phyloP scores from a whole-genome alignment of 1,140 invertebrate species.

The Drosophila biarmipes region DNA sequence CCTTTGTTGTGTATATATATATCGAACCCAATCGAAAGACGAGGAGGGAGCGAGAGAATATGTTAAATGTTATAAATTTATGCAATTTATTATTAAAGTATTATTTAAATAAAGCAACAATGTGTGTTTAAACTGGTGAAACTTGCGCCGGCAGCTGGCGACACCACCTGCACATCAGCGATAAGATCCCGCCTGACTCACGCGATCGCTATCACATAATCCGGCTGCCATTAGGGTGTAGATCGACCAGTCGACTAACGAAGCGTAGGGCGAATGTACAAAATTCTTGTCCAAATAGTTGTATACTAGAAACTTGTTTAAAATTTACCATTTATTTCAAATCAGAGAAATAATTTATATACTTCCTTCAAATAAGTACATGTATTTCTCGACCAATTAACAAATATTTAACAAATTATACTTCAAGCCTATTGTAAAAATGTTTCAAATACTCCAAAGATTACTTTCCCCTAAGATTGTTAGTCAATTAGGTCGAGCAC shows the following conservation, averaged over 20 bases:
- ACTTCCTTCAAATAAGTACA: background rate
- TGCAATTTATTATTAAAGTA: conserved; percentile 84
- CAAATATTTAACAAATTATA: conserved; percentile 29
- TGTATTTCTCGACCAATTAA: conserved; percentile 5
- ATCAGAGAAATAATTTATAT: background rate
- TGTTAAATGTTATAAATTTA: conserved; percentile 83
- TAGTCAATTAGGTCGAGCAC: background rate
- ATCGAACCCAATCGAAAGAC: conserved; percentile 26
- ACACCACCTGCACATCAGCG: conserved; percentile 15
- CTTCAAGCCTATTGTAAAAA: conserved; percentile 23
- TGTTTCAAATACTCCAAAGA: conserved; percentile 16
- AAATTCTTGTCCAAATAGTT: background rate
- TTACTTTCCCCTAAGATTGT: conserved; percentile 6
- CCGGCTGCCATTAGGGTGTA: conserved; percentile 17
- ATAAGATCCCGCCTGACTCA: conserved; percentile 39
- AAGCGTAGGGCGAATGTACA: conserved; percentile 1
- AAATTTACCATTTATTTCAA: no score
- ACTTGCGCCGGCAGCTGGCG: background rate
- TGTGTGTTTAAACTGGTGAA: conserved; percentile 26
- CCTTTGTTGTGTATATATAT: conserved; percentile 65
- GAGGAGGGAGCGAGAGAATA: conserved; percentile 58
- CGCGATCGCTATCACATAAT: conserved; percentile 48
- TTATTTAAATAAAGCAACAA: conserved; percentile 81
- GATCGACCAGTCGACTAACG: background rate
- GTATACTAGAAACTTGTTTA: no score